Percentiles rank a stretch among this genome's conserved stretches.
These are phyloP conservation scores for Psammodynastes pulverulentus DNA, from an alignment of 2,113 vertebrate species.

Conservation along the genomic window DNA sequence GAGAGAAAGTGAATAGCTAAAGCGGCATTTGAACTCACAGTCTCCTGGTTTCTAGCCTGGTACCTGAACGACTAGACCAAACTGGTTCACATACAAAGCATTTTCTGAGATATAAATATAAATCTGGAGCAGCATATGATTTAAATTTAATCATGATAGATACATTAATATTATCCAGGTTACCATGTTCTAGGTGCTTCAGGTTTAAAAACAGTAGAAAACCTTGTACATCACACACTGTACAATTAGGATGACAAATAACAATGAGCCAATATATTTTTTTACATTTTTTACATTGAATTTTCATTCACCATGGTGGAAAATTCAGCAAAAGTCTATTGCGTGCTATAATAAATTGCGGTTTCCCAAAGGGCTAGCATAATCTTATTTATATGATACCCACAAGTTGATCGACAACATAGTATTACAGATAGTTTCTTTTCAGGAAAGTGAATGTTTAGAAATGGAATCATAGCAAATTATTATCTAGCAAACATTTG, in stretches of 20 bases:
- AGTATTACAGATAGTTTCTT: background rate
- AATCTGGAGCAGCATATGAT: constrained; percentile 27
- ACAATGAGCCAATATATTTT: background rate
- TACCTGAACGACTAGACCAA: too few species aligned
- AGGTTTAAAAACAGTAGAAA: background rate
- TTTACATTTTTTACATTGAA: background rate
- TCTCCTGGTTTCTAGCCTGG: too few species aligned
- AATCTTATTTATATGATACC: background rate
- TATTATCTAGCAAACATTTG: background rate
- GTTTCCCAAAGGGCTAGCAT: background rate
- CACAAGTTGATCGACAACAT: background rate
- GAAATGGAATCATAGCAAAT: background rate
- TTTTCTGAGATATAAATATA: background rate
- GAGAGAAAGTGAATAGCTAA: too few species aligned
- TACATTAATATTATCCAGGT: background rate
- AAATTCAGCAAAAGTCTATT: background rate
- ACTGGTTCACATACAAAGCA: background rate
- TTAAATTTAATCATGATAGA: constrained; percentile 24
- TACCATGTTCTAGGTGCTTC: background rate
- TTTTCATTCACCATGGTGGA: background rate
- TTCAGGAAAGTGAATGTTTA: background rate
- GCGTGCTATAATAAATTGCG: background rate
- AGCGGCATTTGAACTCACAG: too few species aligned
- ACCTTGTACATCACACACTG: background rate
- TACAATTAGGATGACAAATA: background rate